phyloP scores from a whole-genome alignment of 2,113 vertebrate genomes.

The Dermatemys mawii region DNA sequence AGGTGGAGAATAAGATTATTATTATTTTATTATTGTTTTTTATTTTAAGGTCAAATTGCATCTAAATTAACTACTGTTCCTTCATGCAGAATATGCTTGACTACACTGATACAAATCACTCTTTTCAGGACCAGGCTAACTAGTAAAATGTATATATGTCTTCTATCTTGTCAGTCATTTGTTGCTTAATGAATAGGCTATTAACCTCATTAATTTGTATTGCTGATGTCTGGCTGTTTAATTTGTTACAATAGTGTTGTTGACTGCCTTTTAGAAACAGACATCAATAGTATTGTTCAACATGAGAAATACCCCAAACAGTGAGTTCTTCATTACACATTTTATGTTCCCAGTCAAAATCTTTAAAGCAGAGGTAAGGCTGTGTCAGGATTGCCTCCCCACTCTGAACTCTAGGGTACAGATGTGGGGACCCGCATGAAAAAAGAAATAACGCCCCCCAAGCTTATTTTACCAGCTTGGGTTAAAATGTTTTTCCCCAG shows the following conservation, averaged over 20 bases:
- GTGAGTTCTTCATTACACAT: not conserved
- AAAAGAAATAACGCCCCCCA: no score
- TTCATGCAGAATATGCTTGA: not conserved
- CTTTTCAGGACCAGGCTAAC: not conserved
- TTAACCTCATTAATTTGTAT: not conserved
- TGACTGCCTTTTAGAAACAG: not conserved
- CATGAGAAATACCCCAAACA: not conserved
- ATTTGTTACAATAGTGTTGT: not conserved
- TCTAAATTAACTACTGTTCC: not conserved
- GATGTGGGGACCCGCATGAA: no score
- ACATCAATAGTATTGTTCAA: not conserved
- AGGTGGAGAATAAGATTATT: not conserved
- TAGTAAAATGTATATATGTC: not conserved
- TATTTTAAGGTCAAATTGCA: not conserved
- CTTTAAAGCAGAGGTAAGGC: accelerated
- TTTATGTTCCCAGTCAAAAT: not conserved
- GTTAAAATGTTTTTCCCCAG: no score
- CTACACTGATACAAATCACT: accelerated
- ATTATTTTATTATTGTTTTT: not conserved
- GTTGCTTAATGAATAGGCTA: not conserved
- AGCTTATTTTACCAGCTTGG: no score
- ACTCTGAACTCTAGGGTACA: no score
- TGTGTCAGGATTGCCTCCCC: no score
- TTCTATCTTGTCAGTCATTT: not conserved
- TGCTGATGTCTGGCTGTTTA: not conserved